Conservation (phyloP, 2,113 vertebrate species). For the Myotis brandtii region DNA sequence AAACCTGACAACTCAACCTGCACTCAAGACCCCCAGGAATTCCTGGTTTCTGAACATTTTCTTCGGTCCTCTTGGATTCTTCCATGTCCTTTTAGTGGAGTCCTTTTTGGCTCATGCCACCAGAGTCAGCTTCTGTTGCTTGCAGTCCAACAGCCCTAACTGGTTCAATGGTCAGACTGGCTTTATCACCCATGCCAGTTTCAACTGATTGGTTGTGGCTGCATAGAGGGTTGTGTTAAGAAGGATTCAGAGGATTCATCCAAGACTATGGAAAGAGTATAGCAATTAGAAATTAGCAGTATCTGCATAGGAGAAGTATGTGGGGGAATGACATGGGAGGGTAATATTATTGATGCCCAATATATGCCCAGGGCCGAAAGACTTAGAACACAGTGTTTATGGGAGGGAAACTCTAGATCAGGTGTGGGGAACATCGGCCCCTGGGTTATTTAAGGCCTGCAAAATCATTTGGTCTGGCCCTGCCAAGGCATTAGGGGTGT, state of each 20-base stretch:
- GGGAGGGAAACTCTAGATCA: too few relatives aligned
- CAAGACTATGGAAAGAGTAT: not conserved
- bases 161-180: not conserved
- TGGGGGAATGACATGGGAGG: rapidly evolving
- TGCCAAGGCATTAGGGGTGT: too few relatives aligned
- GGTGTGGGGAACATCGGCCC: too few relatives aligned
- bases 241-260: not conserved
- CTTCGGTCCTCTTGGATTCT: not conserved
- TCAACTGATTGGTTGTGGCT: not conserved
- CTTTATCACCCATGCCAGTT: not conserved
- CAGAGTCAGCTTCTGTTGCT: not conserved
- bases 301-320: not conserved
- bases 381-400: not conserved
- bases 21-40: not conserved
- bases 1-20: not conserved
- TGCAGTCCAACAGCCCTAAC: not conserved
- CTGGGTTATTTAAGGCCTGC: too few relatives aligned
- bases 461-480: too few relatives aligned
- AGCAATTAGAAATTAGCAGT: not conserved
- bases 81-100: not conserved
- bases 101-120: not conserved
- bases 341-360: too few relatives aligned
- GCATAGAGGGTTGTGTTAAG: not conserved
- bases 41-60: not conserved
- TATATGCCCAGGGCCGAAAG: too few relatives aligned